Conservation (phyloP, 2,113 vertebrate species). For the Anhinga rufa region DNA sequence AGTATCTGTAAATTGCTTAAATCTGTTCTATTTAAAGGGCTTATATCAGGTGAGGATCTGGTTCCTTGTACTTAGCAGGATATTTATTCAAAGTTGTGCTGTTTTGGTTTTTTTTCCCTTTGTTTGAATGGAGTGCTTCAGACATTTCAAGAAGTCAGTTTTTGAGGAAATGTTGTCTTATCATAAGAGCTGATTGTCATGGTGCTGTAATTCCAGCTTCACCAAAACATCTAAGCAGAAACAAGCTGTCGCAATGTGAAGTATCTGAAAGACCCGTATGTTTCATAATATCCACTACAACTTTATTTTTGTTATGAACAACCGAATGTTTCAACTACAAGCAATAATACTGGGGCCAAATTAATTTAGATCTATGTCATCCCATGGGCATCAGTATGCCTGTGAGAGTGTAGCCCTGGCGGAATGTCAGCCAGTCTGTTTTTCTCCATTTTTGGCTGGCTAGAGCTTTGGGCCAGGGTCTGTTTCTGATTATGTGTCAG, state of each 20-base stretch:
- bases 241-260: neutral
- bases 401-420: neutral
- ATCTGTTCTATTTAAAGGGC: neutral
- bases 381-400: neutral
- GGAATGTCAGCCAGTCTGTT: neutral
- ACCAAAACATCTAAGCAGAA: neutral
- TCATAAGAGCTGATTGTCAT: neutral
- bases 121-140: neutral
- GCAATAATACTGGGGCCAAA: neutral
- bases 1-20: neutral
- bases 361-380: neutral
- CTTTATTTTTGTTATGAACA: neutral
- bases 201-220: neutral
- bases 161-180: neutral
- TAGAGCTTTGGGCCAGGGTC: neutral
- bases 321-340: neutral
- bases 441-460: constrained; percentile 41
- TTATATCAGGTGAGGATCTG: neutral
- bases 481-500: constrained; percentile 51
- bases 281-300: neutral
- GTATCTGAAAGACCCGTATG: neutral
- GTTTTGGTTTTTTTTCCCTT: neutral
- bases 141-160: neutral
- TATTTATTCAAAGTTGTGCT: neutral
- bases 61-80: neutral